Conservation (phyloP, 2,888 invertebrate species). For the Tenthredo distinguenda region DNA sequence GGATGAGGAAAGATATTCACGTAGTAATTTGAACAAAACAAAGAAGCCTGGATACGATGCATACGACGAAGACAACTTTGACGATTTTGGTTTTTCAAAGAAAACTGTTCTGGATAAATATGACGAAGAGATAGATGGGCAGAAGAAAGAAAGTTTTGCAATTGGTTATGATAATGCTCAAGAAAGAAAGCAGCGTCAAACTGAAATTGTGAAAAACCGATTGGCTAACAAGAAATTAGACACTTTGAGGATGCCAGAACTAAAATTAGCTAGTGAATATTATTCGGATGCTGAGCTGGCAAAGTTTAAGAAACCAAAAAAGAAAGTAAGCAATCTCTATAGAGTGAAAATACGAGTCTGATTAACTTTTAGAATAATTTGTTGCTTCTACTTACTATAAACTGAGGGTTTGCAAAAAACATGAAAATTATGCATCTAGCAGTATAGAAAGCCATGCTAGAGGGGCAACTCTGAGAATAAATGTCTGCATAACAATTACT, state of each 20-base stretch:
- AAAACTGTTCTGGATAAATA: constrained; percentile 92
- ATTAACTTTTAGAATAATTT: constrained; percentile 13
- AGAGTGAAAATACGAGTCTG: neutral
- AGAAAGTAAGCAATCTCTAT: constrained; percentile 79
- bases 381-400: constrained; percentile 61
- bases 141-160: constrained; percentile 85
- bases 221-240: constrained; percentile 86
- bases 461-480: neutral
- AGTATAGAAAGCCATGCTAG: neutral
- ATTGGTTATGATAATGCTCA: constrained; percentile 85
- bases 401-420: too few species aligned
- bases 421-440: neutral
- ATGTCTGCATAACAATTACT: neutral
- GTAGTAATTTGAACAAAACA: constrained; percentile 91
- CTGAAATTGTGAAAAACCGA: constrained; percentile 79
- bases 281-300: constrained; percentile 90
- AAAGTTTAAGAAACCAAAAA: constrained; percentile 93
- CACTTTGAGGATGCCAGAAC: constrained; percentile 84
- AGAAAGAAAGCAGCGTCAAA: constrained; percentile 80
- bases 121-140: constrained; percentile 94
- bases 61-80: constrained; percentile 89
- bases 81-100: constrained; percentile 84
- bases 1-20: constrained; percentile 90
- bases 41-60: constrained; percentile 93
- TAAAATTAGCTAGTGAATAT: constrained; percentile 92